Percentiles rank a stretch among this genome's conserved stretches.
These are phyloP conservation scores for Antennarius maculatus DNA, from an alignment of 2,797 vertebrate genomes.

Conservation along the genomic window DNA sequence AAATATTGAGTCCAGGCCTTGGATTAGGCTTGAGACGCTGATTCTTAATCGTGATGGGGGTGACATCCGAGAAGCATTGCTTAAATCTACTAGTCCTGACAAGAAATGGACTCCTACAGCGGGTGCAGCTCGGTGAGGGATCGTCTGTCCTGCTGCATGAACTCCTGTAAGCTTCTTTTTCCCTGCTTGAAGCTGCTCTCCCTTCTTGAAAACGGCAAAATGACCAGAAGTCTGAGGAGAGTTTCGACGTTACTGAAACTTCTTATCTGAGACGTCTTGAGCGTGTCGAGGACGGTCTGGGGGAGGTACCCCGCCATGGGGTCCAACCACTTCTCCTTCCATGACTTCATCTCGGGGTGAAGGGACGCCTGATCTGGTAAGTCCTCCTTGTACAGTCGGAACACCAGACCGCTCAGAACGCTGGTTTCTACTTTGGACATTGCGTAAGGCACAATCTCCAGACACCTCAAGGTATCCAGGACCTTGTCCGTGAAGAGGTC, in stretches of 20 bases:
- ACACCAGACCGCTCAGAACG: conserved; percentile 74
- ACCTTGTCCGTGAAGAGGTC: conserved; percentile 81
- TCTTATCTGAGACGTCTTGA: conserved; percentile 80
- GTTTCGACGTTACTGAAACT: conserved; percentile 83
- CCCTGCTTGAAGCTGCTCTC: conserved; percentile 83
- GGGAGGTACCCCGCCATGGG: conserved; percentile 78
- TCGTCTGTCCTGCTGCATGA: conserved; percentile 71
- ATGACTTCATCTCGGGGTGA: conserved; percentile 76
- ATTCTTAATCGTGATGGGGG: conserved; percentile 64
- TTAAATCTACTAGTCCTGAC: conserved; percentile 35
- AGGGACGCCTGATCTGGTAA: conserved; percentile 80
- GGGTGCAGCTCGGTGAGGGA: conserved; percentile 77
- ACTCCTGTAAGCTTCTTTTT: conserved; percentile 77
- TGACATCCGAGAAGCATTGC: conserved; percentile 60
- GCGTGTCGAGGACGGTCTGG: conserved; percentile 78
- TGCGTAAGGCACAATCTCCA: conserved; percentile 88
- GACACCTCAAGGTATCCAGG: conserved; percentile 79
- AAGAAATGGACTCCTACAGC: conserved; percentile 73
- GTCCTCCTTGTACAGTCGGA: conserved; percentile 80
- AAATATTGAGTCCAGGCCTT: conserved; percentile 54
- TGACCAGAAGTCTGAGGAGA: conserved; percentile 82
- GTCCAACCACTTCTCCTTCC: conserved; percentile 83
- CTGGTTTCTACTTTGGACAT: conserved; percentile 83
- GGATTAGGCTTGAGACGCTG: conserved; percentile 54
- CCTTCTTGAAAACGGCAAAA: conserved; percentile 81